Base-by-base conservation (phyloP, 2,797 vertebrate species). In the Remorina albescens region DNA sequence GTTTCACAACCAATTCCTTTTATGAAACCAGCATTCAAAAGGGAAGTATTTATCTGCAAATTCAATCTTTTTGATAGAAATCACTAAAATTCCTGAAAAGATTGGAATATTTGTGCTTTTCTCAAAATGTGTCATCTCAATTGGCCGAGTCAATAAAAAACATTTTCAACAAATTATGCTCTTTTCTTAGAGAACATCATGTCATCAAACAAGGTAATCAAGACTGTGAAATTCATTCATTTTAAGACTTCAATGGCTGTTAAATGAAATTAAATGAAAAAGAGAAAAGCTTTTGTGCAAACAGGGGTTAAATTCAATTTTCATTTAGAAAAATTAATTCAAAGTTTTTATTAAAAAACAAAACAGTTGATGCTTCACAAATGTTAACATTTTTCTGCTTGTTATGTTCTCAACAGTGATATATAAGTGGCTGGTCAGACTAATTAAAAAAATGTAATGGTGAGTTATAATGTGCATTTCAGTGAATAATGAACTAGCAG, bases 341-440 rank as follows among this genome's bases (percentile, higher is more conserved):
- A 6, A 12, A 49, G 46, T 49, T 49, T 13, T 49, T 21, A 25
- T 25, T 34, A 10, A 30, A 32, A 34, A 72, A 2, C 4, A 51
- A 55, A 36, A 21, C 10, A 37, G 2, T 37, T 37, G 36, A 6
- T 46, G 11, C 18, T 19, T 39, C 6, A 25, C 8, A 42, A 13
- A 61, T 15, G 34, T 32, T 50, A 23, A 59, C 12, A 41, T 63
- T 8, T 70, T n/a, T n/a, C n/a, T n/a, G n/a, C n/a, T n/a, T n/a
- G n/a, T n/a, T n/a, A n/a, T n/a, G 2, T 5, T 32, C 23, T 25
- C 8, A 44, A 55, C 11, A 13, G 5, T 5, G 18, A 54, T 74
- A 36, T 30, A 23, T 23, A 55, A 16, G 39, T n/a, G 10, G 28
- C 34, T 36, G 19, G 3, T 51, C 6, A 30, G 11, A 51, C 12